Percentiles rank a stretch among this genome's conserved stretches.
These are phyloP conservation scores for Nixonia krombeini DNA, from an alignment of 1,140 invertebrate genomes.

Conservation along the genomic window DNA sequence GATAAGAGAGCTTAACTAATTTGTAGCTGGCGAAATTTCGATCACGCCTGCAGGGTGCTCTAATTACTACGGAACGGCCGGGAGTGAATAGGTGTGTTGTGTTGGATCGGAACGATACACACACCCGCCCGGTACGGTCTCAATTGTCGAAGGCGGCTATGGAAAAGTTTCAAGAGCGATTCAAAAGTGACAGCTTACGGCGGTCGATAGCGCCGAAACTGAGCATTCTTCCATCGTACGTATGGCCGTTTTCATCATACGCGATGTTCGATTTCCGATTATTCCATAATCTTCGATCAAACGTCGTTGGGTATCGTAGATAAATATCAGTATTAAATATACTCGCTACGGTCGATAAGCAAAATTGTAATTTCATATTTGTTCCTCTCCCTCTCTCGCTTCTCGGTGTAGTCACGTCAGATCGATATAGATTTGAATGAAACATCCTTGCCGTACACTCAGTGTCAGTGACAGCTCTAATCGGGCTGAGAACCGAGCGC, in stretches of 20 bases:
- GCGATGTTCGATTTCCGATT: neutral
- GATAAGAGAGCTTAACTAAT: constrained; percentile 46
- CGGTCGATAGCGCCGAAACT: no score
- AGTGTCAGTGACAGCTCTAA: constrained; percentile 28
- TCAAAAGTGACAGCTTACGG: neutral
- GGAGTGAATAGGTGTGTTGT: constrained; percentile 26
- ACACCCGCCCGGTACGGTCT: neutral
- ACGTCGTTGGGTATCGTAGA: constrained; percentile 4
- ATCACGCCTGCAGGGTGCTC: constrained; percentile 31
- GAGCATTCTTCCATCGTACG: no score
- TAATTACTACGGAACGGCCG: constrained; percentile 37
- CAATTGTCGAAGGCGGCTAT: neutral
- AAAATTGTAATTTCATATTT: constrained; percentile 18
- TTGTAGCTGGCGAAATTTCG: constrained; percentile 46
- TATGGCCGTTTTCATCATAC: no score
- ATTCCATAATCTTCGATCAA: neutral
- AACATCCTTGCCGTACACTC: constrained; percentile 11
- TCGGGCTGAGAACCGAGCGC: constrained; percentile 9
- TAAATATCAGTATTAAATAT: no score
- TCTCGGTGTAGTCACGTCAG: constrained; percentile 23
- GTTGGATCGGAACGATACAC: constrained; percentile 5
- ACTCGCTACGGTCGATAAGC: constrained; percentile 7
- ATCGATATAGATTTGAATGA: constrained; percentile 35
- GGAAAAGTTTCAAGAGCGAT: neutral
- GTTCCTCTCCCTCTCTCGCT: constrained; percentile 11